Percentiles rank a stretch among this genome's conserved stretches.
Conservation (phyloP, 2,113 vertebrate genomes). For the Pelvicachromis taeniatus region DNA sequence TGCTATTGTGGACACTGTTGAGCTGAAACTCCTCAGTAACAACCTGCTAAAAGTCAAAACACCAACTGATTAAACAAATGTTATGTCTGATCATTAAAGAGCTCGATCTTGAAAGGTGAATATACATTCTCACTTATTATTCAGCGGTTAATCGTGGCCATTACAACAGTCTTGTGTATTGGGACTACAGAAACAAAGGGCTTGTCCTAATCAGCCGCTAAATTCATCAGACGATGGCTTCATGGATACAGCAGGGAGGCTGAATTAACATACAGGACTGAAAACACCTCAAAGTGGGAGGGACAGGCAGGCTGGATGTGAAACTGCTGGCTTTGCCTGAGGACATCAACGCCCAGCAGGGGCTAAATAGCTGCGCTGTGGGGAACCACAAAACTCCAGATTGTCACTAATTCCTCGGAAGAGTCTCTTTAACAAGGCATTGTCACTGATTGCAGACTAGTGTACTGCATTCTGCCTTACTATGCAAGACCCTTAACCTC, state of each 20-base stretch:
- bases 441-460: not conserved
- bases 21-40: not conserved
- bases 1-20: not conserved
- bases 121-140: constrained; percentile 35
- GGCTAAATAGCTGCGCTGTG: not conserved
- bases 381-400: not conserved
- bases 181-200: constrained; percentile 38
- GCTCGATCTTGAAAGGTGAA: not conserved
- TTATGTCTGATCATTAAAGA: constrained; percentile 9
- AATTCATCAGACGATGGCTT: constrained; percentile 58
- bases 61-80: constrained; percentile 10
- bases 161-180: constrained; percentile 56
- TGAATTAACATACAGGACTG: constrained; percentile 49
- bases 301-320: not conserved
- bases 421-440: not conserved
- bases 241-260: constrained; percentile 35
- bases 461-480: not conserved
- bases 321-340: constrained; percentile 4
- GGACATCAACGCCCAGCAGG: constrained; percentile 1
- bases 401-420: not conserved
- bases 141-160: constrained; percentile 21
- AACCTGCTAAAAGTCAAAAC: not conserved
- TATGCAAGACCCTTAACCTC: not conserved
- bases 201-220: constrained; percentile 49
- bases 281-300: constrained; percentile 34